These are phyloP conservation scores for Pocota personata DNA, from an alignment of 2,888 invertebrate species.

Conservation along the genomic window DNA sequence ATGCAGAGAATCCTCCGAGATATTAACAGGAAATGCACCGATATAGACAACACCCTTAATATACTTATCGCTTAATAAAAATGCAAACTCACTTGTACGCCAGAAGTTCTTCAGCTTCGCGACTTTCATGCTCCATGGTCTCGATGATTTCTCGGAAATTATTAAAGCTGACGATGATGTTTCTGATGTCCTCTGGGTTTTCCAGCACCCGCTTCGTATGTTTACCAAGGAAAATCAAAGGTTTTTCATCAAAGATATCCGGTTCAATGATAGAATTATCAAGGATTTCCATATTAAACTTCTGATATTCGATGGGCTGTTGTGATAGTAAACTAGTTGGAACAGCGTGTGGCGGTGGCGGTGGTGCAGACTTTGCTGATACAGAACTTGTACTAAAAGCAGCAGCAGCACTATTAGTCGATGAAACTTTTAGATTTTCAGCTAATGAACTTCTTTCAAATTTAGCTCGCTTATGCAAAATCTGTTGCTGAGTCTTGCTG, in stretches of 20 bases:
- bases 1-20: too few species aligned
- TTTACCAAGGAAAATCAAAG: slow-evolving; percentile 80
- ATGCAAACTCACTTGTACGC: slow-evolving; percentile 32
- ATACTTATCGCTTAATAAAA: too few species aligned
- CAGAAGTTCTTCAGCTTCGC: slow-evolving; percentile 64
- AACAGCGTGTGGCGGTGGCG: background rate
- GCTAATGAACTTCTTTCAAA: slow-evolving; percentile 71
- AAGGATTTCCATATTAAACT: slow-evolving; percentile 79
- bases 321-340: background rate
- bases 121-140: slow-evolving; percentile 78
- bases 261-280: slow-evolving; percentile 77
- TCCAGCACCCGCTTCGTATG: slow-evolving; percentile 76
- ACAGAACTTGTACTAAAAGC: slow-evolving; percentile 54
- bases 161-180: slow-evolving; percentile 80
- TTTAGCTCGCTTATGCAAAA: slow-evolving; percentile 76
- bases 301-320: slow-evolving; percentile 81
- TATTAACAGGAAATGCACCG: too few species aligned
- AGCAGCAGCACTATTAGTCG: slow-evolving; percentile 1
- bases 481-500: slow-evolving; percentile 83
- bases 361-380: background rate
- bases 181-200: slow-evolving; percentile 77
- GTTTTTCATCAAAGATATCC: slow-evolving; percentile 80
- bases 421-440: slow-evolving; percentile 31
- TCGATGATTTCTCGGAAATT: slow-evolving; percentile 81
- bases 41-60: too few species aligned